A percentile compares a stretch with the other conserved stretches of the same genome.
These are phyloP conservation scores for Penaeus japonicus DNA, from an alignment of 1,140 invertebrate genomes.

Conservation along the genomic window DNA sequence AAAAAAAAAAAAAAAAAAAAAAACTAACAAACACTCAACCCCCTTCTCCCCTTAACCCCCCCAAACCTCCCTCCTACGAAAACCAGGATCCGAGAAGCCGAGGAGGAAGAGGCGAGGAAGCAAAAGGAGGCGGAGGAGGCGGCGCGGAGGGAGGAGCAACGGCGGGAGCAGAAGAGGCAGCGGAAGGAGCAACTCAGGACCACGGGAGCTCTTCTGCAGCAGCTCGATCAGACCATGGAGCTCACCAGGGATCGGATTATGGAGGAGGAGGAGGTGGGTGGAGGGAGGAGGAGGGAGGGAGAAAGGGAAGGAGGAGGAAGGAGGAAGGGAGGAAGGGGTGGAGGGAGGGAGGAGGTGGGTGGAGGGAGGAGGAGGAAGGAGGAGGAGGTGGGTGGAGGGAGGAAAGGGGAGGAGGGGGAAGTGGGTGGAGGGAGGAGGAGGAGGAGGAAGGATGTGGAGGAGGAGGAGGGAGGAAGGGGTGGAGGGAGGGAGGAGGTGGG, in stretches of 20 bases:
- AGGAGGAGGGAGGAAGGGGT: too few species aligned
- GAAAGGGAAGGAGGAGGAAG: background rate
- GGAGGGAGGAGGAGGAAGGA: background rate
- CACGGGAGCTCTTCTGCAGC: background rate
- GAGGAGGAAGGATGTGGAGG: background rate
- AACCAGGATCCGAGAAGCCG: constrained; percentile 43
- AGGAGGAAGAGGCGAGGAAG: constrained; percentile 35
- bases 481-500: too few species aligned
- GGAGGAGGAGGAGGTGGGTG: constrained; percentile 50
- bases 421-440: background rate
- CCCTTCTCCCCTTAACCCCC: background rate
- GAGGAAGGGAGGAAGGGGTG: background rate
- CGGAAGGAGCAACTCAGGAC: constrained; percentile 39
- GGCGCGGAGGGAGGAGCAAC: background rate
- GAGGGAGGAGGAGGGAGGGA: background rate
- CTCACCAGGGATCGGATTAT: constrained; percentile 26
- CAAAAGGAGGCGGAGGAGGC: constrained; percentile 40
- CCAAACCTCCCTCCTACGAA: too few species aligned
- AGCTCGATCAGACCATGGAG: constrained; percentile 40
- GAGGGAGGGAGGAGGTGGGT: background rate
- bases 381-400: too few species aligned
- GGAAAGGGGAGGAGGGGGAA: background rate
- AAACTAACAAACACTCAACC: background rate
- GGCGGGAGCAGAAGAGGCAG: constrained; percentile 37
- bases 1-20: too few species aligned